phyloP scores from a whole-genome alignment of 2,113 vertebrate genomes.

The Lagopus leucura region DNA sequence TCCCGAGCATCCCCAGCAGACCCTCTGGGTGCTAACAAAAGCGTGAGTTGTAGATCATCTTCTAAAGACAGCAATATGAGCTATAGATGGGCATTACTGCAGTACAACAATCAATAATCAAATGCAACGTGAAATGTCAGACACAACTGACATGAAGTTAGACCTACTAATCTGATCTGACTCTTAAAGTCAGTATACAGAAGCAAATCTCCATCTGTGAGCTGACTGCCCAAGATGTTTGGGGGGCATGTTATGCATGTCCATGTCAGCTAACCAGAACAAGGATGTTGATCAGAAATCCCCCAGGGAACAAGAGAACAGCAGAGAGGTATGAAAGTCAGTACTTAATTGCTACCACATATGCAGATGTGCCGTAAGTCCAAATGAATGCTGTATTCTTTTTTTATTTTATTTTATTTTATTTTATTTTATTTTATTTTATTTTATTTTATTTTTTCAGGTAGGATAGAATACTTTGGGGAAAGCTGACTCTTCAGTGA shows the following conservation, averaged over 20 bases:
- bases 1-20: not conserved
- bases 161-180: not conserved
- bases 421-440: no score
- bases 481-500: not conserved
- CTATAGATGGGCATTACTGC: not conserved
- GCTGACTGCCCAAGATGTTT: not conserved
- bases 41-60: not conserved
- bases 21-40: not conserved
- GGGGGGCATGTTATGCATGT: not conserved
- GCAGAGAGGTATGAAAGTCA: not conserved
- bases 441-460: not conserved
- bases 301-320: not conserved
- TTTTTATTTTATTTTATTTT: no score
- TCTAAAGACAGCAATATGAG: not conserved
- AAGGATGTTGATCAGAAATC: not conserved
- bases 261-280: not conserved
- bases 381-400: not conserved
- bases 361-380: not conserved
- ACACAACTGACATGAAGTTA: not conserved
- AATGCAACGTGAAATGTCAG: conserved; percentile 13
- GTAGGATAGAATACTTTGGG: not conserved
- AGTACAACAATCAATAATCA: conserved; percentile 28
- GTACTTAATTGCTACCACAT: not conserved
- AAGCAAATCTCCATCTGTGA: not conserved
- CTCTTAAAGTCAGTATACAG: not conserved